Evolutionary conservation across 2,888 invertebrate genomes (phyloP).

Genomic region (Dysmachus trigonus): DNA sequence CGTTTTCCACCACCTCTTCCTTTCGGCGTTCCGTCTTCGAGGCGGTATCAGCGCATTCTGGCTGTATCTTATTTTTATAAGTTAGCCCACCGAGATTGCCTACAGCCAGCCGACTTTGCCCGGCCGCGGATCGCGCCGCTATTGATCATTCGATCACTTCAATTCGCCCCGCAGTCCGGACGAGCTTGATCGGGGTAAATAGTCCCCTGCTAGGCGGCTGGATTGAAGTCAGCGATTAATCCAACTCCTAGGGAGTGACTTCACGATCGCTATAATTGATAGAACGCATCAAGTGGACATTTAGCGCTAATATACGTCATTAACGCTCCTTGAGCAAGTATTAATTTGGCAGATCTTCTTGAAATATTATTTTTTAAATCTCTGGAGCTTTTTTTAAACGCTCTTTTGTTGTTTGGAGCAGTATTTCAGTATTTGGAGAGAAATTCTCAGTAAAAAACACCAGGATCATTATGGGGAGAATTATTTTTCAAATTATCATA

Average conservation of each 20-base stretch:
- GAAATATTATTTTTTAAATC: not conserved
- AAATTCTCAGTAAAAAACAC: not conserved
- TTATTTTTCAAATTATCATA: not conserved
- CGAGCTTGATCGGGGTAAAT: not conserved
- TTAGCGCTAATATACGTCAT: not conserved
- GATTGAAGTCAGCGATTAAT: not conserved
- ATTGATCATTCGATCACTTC: not conserved
- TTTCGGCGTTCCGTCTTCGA: not conserved
- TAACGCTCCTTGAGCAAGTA: not conserved
- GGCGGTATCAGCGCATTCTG: not conserved
- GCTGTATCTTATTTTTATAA: not conserved
- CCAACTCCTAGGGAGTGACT: not conserved
- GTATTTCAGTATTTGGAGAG: not conserved
- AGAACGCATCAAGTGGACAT: not conserved
- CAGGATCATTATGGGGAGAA: not conserved
- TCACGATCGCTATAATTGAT: not conserved
- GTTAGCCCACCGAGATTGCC: not conserved
- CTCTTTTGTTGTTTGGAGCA: not conserved
- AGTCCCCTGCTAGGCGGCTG: not conserved
- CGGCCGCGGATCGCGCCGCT: not conserved
- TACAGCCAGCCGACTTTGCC: not conserved
- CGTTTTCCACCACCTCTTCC: conserved; percentile 38
- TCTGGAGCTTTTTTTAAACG: not conserved
- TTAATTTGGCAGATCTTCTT: not conserved
- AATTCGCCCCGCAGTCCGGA: not conserved